Conservation (phyloP, 2,888 invertebrate species). For the Ophion slaviceki region DNA sequence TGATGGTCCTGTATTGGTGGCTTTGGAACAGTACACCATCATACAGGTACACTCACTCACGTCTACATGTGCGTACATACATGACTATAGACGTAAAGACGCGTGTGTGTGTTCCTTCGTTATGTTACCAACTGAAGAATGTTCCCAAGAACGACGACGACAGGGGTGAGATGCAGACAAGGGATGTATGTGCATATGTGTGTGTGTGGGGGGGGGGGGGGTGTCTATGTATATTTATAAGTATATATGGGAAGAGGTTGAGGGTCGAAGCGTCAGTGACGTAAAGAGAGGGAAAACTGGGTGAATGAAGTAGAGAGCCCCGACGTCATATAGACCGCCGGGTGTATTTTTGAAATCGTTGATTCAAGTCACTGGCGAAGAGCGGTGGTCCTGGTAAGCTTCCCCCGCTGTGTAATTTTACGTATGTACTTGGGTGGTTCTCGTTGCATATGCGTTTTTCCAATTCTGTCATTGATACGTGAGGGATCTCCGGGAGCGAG, state of each 20-base stretch:
- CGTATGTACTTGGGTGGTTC: no score
- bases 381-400: no score
- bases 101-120: neutral
- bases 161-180: conserved; percentile 70
- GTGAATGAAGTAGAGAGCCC: conserved; percentile 74
- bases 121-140: conserved; percentile 36
- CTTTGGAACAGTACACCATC: conserved; percentile 23
- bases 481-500: no score
- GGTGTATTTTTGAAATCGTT: conserved; percentile 72
- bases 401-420: no score
- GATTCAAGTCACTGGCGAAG: conserved; percentile 65
- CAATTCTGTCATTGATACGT: no score
- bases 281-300: conserved; percentile 72
- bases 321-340: conserved; percentile 56
- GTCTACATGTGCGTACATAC: neutral
- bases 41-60: neutral
- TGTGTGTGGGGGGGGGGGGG: neutral
- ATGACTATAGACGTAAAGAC: neutral
- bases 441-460: no score
- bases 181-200: neutral
- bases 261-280: conserved; percentile 66
- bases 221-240: neutral
- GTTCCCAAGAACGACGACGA: conserved; percentile 43
- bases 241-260: conserved; percentile 73
- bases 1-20: conserved; percentile 46